These are phyloP conservation scores for Sebastiscus tertius DNA, from an alignment of 2,797 vertebrate species.

Conservation along the genomic window DNA sequence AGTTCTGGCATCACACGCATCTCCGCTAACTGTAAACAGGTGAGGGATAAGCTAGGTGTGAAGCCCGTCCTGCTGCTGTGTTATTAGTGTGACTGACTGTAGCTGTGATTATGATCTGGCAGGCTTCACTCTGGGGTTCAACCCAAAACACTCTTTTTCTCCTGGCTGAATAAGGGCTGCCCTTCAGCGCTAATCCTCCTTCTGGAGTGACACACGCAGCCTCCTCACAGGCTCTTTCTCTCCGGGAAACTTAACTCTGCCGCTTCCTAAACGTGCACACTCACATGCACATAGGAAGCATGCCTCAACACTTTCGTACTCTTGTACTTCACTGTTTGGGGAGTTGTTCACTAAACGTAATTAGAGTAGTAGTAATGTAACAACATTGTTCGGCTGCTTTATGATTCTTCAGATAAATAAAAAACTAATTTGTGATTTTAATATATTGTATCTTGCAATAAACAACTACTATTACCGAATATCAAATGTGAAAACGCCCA, in stretches of 20 bases:
- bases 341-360: background rate
- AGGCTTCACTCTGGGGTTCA: slow-evolving; percentile 47
- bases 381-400: background rate
- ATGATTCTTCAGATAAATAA: background rate
- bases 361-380: background rate
- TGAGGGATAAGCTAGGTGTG: slow-evolving; percentile 22
- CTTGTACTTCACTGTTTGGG: background rate
- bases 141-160: slow-evolving; percentile 66
- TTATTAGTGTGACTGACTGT: slow-evolving; percentile 40
- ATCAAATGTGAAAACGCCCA: background rate
- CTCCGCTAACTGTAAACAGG: slow-evolving; percentile 23
- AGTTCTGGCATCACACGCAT: background rate
- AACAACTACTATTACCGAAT: background rate
- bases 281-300: background rate
- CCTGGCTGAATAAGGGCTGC: slow-evolving; percentile 46
- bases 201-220: slow-evolving; percentile 45
- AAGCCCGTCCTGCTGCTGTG: slow-evolving; percentile 10
- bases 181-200: slow-evolving; percentile 61
- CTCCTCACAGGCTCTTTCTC: slow-evolving; percentile 21
- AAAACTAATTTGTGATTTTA: background rate
- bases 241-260: slow-evolving; percentile 49
- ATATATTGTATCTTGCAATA: background rate
- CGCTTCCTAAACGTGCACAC: slow-evolving; percentile 13
- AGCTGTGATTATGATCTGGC: slow-evolving; percentile 43
- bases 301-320: background rate